Evolutionary conservation across 2,113 vertebrate species (phyloP).

Genomic region (Nematolebias whitei): DNA sequence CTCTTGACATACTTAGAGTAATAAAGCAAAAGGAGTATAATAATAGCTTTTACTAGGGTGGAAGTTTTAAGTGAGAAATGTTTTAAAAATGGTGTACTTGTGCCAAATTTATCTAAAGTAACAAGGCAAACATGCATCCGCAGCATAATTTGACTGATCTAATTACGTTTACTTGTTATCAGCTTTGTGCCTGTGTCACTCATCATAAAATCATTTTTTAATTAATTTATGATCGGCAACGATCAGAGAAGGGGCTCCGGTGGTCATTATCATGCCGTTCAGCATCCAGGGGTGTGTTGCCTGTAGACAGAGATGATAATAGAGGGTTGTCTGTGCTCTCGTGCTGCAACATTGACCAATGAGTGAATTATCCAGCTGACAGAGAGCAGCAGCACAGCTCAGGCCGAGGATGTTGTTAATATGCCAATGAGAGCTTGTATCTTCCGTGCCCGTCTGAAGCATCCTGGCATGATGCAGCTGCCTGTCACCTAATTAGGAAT

Average conservation of each 20-base stretch:
- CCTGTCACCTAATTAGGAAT: slow-evolving; percentile 64
- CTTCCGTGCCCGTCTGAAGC: slow-evolving; percentile 51
- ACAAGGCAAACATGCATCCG: neutral
- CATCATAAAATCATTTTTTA: slow-evolving; percentile 40
- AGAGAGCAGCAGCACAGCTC: slow-evolving; percentile 63
- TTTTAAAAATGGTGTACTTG: no score
- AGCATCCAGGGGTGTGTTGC: slow-evolving; percentile 54
- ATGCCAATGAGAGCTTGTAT: slow-evolving; percentile 68
- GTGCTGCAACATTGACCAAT: slow-evolving; percentile 59
- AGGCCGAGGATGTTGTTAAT: slow-evolving; percentile 72
- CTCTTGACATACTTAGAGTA: neutral
- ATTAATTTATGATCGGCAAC: slow-evolving; percentile 44
- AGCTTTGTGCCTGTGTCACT: slow-evolving; percentile 20
- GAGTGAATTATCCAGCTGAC: slow-evolving; percentile 76
- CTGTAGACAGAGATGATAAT: slow-evolving; percentile 69
- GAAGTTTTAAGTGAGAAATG: no score
- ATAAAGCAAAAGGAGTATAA: no score
- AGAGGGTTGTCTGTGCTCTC: slow-evolving; percentile 71
- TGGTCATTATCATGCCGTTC: slow-evolving; percentile 65
- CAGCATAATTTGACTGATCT: slow-evolving; percentile 1
- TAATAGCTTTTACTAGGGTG: neutral
- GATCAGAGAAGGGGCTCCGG: slow-evolving; percentile 31
- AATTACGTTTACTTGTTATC: slow-evolving; percentile 32
- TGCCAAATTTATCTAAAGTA: neutral
- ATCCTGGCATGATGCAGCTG: slow-evolving; percentile 64